Percentiles rank a stretch among this genome's conserved stretches.
phyloP scores from a whole-genome alignment of 2,113 vertebrate genomes.

The Dicentrarchus labrax region DNA sequence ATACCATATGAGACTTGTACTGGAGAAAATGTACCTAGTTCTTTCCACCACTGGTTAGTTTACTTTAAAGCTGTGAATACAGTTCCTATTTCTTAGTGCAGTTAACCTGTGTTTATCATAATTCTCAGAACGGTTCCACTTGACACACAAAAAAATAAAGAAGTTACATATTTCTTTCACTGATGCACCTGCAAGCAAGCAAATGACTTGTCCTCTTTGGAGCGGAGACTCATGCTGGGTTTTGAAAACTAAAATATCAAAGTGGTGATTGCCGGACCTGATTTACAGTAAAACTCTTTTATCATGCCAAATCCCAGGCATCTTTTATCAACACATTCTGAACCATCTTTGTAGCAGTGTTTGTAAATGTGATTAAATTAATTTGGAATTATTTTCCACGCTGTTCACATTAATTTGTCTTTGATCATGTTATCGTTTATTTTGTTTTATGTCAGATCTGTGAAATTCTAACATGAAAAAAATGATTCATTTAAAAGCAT shows the following conservation, averaged over 20 bases:
- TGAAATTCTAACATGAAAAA: slow-evolving; percentile 9
- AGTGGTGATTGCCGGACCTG: slow-evolving; percentile 4
- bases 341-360: slow-evolving; percentile 20
- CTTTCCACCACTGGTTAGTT: not conserved
- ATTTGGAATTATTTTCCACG: slow-evolving; percentile 14
- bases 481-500: slow-evolving; percentile 9
- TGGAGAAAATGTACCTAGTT: not conserved
- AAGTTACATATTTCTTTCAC: not conserved
- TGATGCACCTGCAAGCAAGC: not conserved
- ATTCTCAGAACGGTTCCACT: not conserved
- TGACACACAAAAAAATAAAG: not conserved
- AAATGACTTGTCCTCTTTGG: slow-evolving; percentile 5
- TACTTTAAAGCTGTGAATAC: not conserved
- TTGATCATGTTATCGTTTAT: slow-evolving; percentile 26
- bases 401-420: slow-evolving; percentile 16
- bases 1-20: not conserved
- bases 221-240: not conserved
- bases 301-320: not conserved
- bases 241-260: slow-evolving; percentile 9
- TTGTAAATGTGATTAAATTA: slow-evolving; percentile 25
- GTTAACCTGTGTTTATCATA: not conserved
- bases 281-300: slow-evolving; percentile 2
- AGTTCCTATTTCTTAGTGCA: not conserved
- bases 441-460: slow-evolving; percentile 20
- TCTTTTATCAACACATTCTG: slow-evolving; percentile 16